Percentiles rank a stretch among this genome's conserved stretches.
Evolutionary conservation across 2,797 vertebrate genomes (phyloP).

Genomic region (Poeciliopsis paucimaculata): DNA sequence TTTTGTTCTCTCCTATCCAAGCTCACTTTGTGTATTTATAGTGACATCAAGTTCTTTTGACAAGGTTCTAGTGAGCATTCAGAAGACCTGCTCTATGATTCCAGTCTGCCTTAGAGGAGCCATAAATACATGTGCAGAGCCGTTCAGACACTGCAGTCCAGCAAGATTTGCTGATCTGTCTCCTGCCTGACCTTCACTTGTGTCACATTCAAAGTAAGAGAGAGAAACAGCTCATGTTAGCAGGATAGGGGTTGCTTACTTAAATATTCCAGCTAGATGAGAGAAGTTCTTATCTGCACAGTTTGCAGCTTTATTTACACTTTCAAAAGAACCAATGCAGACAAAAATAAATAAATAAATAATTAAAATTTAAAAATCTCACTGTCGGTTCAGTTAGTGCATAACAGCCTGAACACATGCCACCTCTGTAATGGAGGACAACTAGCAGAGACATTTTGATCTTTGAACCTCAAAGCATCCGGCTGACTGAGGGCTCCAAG

Average conservation of each 20-base stretch:
- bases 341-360: not conserved
- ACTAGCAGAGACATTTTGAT: conserved; percentile 52
- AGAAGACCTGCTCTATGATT: conserved; percentile 34
- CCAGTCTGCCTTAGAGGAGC: conserved; percentile 42
- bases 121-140: conserved; percentile 64
- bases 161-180: conserved; percentile 68
- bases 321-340: conserved; percentile 20
- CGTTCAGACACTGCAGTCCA: conserved; percentile 62
- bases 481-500: conserved; percentile 62
- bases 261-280: conserved; percentile 36
- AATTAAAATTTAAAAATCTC: not conserved
- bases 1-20: not conserved
- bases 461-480: conserved; percentile 58
- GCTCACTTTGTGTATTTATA: not conserved
- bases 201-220: conserved; percentile 71
- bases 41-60: not conserved
- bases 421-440: conserved; percentile 40
- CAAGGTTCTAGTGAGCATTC: conserved; percentile 19
- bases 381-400: conserved; percentile 14
- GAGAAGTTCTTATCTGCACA: conserved; percentile 19
- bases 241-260: conserved; percentile 28
- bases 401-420: conserved; percentile 21
- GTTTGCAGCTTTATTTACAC: conserved; percentile 11
- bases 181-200: conserved; percentile 84
- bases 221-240: conserved; percentile 51